phyloP scores from a whole-genome alignment of 1,140 invertebrate species.

The Zaprionus gabonicus region DNA sequence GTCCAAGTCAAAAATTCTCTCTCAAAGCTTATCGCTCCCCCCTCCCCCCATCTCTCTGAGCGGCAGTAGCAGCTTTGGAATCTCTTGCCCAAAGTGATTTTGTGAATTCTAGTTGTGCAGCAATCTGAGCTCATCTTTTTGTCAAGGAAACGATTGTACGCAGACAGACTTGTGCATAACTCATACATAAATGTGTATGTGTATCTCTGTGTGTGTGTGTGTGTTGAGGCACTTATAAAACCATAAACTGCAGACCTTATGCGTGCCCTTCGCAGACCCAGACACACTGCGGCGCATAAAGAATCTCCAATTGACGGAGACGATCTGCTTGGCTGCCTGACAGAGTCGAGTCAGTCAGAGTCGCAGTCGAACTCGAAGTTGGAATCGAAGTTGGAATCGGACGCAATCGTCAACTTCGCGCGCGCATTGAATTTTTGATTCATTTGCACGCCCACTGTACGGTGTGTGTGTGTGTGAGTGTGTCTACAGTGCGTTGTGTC shows the following conservation, averaged over 20 bases:
- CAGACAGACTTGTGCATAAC: slow-evolving; percentile 13
- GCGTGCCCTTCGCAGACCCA: slow-evolving; percentile 52
- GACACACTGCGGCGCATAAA: slow-evolving; percentile 70
- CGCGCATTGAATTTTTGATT: slow-evolving; percentile 81
- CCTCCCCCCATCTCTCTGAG: too few relatives aligned
- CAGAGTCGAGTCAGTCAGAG: slow-evolving; percentile 1
- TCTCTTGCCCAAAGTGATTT: neutral
- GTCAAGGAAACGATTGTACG: slow-evolving; percentile 61
- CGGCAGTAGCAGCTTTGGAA: neutral
- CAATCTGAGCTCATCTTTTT: slow-evolving; percentile 53
- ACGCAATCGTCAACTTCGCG: slow-evolving; percentile 59
- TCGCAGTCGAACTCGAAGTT: slow-evolving; percentile 23
- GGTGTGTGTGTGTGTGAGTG: neutral
- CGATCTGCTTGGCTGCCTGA: slow-evolving; percentile 38
- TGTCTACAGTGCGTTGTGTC: slow-evolving; percentile 29
- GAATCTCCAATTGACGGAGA: slow-evolving; percentile 72
- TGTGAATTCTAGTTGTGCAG: slow-evolving; percentile 14
- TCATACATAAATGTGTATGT: neutral
- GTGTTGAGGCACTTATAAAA: slow-evolving; percentile 12
- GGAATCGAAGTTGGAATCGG: slow-evolving; percentile 47
- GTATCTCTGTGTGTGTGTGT: neutral
- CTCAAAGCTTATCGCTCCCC: slow-evolving; percentile 26
- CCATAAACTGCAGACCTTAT: slow-evolving; percentile 73
- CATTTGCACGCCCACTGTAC: slow-evolving; percentile 39
- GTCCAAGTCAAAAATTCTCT: slow-evolving; percentile 19